Evolutionary conservation across 2,113 vertebrate genomes (phyloP), one percentile per base, ranked within the genome.

Genomic region (Aleadryas rufinucha): DNA sequence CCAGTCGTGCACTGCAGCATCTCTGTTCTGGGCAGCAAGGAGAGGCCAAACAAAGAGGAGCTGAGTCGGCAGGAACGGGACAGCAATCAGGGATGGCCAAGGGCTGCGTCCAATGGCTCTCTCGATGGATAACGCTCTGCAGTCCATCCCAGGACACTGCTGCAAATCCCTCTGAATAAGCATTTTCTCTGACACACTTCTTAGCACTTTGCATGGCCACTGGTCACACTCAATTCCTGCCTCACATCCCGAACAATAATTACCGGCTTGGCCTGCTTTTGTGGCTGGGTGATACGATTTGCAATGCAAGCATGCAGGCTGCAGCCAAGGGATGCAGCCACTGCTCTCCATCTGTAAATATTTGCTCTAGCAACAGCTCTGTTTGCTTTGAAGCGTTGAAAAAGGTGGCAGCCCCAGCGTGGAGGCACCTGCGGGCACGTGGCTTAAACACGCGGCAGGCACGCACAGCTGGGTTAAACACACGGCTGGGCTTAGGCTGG

Each of bases 21-120:
- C 96, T 61, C 91, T 85, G 90, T 65, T 57, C 74, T 9, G 54
- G 90, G 47, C 6, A 64, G 93, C 91, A 69, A 68, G 96, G 91
- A 96, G 88, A 37, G 17, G 91, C 52, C 20, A 50, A 74, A 96
- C 96, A 97, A 96, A 97, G 94, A 64, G 89, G 75, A 87, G 95
- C 95, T 94, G 95, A 97, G 93, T 91, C 23, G 57, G 93, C 95
- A 97, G 91, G 74, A 80, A 13, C 4, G 1, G 26, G 86, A 3
- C 16, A 18, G 87, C 71, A 13, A 7, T 33, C 37, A 1, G 10
- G 60, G 19, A 3, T 16, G 91, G 86, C 16, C n/a, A 17, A 41
- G 59, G 2, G 78, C 87, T 57, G 66, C 3, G 13, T 19, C 37
- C 4, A 35, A 35, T 1, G 45, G 65, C 84, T 89, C 37, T 17